Conservation (phyloP, 2,888 invertebrate genomes). For the Mamestra brassicae region DNA sequence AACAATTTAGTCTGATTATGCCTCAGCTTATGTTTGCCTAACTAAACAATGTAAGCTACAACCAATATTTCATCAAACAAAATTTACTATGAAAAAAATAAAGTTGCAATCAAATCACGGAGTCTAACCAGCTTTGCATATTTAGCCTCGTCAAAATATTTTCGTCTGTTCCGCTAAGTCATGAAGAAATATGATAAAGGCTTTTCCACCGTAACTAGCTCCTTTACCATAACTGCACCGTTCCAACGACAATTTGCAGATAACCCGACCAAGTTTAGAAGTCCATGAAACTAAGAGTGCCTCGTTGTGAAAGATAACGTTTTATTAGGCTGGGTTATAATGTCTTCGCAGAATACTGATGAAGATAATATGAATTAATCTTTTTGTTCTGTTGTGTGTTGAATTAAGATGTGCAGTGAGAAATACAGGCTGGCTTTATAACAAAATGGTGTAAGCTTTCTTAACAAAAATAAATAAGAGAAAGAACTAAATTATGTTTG, state of each 20-base stretch:
- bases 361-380: slow-evolving; percentile 35
- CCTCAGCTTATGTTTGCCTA: too few species aligned
- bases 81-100: too few species aligned
- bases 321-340: slow-evolving; percentile 54
- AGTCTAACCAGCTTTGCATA: not conserved
- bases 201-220: not conserved
- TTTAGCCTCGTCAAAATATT: not conserved
- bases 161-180: not conserved
- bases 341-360: slow-evolving; percentile 32
- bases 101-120: not conserved
- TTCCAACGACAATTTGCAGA: slow-evolving; percentile 41
- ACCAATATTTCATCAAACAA: too few species aligned
- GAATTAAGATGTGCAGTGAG: slow-evolving; percentile 20
- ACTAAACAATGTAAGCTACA: too few species aligned
- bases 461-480: slow-evolving; percentile 7
- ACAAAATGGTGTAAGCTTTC: not conserved
- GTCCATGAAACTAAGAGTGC: slow-evolving; percentile 23
- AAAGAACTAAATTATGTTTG: not conserved
- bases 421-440: slow-evolving; percentile 1
- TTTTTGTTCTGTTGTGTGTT: slow-evolving; percentile 21
- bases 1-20: too few species aligned
- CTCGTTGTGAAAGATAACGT: slow-evolving; percentile 48
- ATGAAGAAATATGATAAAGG: not conserved
- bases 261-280: slow-evolving; percentile 48
- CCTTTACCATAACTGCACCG: slow-evolving; percentile 36